Evolutionary conservation across 2,888 invertebrate species (phyloP), one percentile per base, ranked within the genome.

Genomic region (Tortrix viridana): DNA sequence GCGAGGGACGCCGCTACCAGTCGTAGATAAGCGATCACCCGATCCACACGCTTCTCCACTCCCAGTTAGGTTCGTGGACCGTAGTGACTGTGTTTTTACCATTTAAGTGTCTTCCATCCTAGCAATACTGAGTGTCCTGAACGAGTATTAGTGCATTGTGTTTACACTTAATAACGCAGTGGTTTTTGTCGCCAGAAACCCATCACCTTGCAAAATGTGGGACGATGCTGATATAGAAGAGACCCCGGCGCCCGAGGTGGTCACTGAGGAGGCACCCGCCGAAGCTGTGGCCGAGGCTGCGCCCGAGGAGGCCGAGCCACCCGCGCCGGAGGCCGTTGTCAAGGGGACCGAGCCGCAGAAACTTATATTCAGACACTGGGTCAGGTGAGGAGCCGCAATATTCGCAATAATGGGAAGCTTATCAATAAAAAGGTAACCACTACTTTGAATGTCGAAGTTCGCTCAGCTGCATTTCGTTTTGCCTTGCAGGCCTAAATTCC

Each of bases 281-380:
- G 32, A 32, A 3, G 85, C 76, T 19, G 77, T 77, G 1, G 85
- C 76, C 14, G 92, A 81, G 43, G 89, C 84, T 48, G 84, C 81
- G 32, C 83, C 86, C 6, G 93, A 84, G 56, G 89, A 79, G 43
- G 93, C 90, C 2, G 93, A 89, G 52, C 88, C 85, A 1, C 90
- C 85, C 2, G 85, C 83, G 20, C 86, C 91, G 5, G 92, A 87
- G 60, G 79, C 75, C 65, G 80, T 92, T 66, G 80, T 81, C 66
- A 78, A 79, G 82, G 93, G 86, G 82, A 89, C 76, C 69, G 93
- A 94, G 73, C 95, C 95, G 71, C 95, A 94, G 74, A 94, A 95
- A 74, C 92, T 96, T 60, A 92, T 96, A 69, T 95, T 95, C 89
- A 95, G 94, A 81, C 96, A 97, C 80, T 97, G 97, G 97, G 96